A percentile compares a stretch with the other conserved stretches of the same genome.
These are phyloP conservation scores for Dermolepida albohirtum DNA, from an alignment of 2,888 invertebrate genomes.

Conservation along the genomic window DNA sequence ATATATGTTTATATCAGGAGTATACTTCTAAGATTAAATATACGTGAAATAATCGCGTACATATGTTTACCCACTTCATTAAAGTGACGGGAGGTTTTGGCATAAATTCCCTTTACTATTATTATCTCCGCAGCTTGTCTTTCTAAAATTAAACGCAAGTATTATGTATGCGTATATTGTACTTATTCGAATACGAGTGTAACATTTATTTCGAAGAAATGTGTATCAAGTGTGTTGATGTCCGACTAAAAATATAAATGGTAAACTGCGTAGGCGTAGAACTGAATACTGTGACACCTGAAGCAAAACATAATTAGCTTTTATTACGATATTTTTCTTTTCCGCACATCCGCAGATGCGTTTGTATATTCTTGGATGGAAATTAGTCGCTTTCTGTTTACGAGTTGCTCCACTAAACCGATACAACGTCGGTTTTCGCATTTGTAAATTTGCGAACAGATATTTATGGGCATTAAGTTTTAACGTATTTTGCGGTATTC, in stretches of 20 bases:
- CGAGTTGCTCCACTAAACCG: no score
- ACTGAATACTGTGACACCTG: conserved; percentile 12
- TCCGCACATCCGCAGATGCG: not conserved
- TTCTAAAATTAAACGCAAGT: conserved; percentile 1
- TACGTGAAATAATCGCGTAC: conserved; percentile 5
- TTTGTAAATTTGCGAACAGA: no score
- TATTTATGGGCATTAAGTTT: no score
- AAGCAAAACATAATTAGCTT: conserved; percentile 9
- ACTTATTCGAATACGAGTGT: not conserved
- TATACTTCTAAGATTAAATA: not conserved
- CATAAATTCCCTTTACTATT: conserved; percentile 20
- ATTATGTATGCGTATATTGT: not conserved
- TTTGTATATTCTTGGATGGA: no score
- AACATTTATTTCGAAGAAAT: conserved; percentile 6
- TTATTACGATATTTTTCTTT: conserved; percentile 2
- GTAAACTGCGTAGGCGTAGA: conserved; percentile 3
- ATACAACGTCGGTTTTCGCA: no score
- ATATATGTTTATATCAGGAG: not conserved
- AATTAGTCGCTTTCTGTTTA: no score
- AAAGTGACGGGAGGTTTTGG: conserved; percentile 6
- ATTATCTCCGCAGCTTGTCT: conserved; percentile 6
- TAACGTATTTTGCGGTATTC: no score
- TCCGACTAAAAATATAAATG: conserved; percentile 3
- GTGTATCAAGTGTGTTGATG: conserved; percentile 11
- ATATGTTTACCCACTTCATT: conserved; percentile 14